Conservation (phyloP, 2,888 invertebrate genomes). For the Acleris emargana region DNA sequence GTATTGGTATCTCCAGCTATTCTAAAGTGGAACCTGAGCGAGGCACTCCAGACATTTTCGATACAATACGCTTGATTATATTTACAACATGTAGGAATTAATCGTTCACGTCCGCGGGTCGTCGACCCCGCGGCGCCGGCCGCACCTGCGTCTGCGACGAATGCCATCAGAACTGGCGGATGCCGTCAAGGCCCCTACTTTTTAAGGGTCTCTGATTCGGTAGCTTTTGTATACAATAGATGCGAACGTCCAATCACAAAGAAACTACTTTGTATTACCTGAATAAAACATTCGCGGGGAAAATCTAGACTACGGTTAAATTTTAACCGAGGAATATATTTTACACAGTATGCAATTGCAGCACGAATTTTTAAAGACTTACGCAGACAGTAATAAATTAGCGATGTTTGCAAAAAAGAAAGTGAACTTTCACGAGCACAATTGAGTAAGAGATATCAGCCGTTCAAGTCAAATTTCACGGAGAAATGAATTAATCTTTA, state of each 20-base stretch:
- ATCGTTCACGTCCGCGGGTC: constrained; percentile 59
- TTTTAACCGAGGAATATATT: constrained; percentile 1
- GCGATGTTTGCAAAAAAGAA: constrained; percentile 61
- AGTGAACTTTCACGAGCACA: constrained; percentile 62
- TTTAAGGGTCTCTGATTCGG: constrained; percentile 48
- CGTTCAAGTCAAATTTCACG: constrained; percentile 43
- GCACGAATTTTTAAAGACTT: constrained; percentile 28
- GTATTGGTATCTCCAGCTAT: not conserved
- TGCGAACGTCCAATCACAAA: constrained; percentile 9
- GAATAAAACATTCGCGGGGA: constrained; percentile 5
- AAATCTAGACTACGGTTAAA: constrained; percentile 12
- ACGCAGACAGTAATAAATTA: constrained; percentile 49
- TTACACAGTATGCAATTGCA: constrained; percentile 28
- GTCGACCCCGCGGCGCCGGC: constrained; percentile 61
- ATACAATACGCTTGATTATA: constrained; percentile 43
- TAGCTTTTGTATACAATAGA: constrained; percentile 38
- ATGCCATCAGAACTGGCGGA: constrained; percentile 55
- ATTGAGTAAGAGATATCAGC: constrained; percentile 49
- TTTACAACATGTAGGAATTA: constrained; percentile 49
- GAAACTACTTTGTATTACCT: constrained; percentile 2
- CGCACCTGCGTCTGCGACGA: constrained; percentile 69
- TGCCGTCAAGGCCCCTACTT: constrained; percentile 63
- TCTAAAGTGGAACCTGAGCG: not conserved
- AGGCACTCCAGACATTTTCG: constrained; percentile 15
- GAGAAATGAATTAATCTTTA: constrained; percentile 31